Evolutionary conservation across 1,140 invertebrate genomes (phyloP), one percentile per base, ranked within the genome.

Genomic region (Euura lappo): DNA sequence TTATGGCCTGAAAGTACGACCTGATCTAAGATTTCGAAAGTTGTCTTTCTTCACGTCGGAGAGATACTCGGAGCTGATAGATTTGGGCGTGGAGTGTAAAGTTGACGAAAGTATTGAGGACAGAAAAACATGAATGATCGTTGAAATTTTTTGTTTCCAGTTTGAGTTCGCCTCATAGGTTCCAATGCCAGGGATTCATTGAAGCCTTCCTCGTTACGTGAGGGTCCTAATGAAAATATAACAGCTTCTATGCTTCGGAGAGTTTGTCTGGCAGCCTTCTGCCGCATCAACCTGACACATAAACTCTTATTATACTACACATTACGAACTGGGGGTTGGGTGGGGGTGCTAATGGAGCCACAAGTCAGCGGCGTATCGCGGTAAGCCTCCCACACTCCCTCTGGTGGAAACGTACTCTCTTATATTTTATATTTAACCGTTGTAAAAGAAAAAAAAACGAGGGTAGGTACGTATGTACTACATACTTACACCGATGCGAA

Each of bases 261-360:
- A 86, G 86, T 87, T 87, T 83, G 85, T 86, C 85, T 88, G 80
- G 84, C 79, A 84, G 81, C 80, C 81, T 86, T 85, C 81, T 81
- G 81, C 81, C 84, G 84, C 86, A 87, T 87, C 85, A 88, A 87
- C 82, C 85, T 88, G 84, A 86, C 84, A 87, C 85, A 88, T 87
- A 88, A 87, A 87, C 85, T 88, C 86, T 88, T 88, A 88, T 88
- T 88, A 87, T 86, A 79, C 85, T 87, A 87, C 87, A 86, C 84
- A 83, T 88, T 85, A 85, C 74, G 68, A 69, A 71, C 45, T 46
- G 72, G 44, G 42, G 78, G 77, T 77, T 79, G 28, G 28, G 28
- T 81, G 80, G 80, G 83, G 81, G 84, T 81, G 85, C 84, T 87
- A 88, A 87, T 87, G 86, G 86, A 87, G 85, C 86, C 84, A 87